Evolutionary conservation across 2,797 vertebrate species (phyloP).

Genomic region (Hirundo rustica): DNA sequence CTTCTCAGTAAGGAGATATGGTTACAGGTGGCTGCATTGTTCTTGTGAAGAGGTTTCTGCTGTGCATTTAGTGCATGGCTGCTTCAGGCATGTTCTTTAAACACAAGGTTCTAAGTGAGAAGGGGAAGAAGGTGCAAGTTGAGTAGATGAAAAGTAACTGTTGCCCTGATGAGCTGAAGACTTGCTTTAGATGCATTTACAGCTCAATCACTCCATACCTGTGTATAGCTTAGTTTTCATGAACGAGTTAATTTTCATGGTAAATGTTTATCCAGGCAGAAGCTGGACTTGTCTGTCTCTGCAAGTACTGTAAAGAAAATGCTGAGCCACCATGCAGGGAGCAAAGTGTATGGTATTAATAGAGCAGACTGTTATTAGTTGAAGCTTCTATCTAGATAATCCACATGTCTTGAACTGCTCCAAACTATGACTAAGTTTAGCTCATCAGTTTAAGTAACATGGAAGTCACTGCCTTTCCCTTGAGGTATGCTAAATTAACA

Average conservation of each 20-base stretch:
- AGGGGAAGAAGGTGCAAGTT: neutral
- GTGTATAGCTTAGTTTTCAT: neutral
- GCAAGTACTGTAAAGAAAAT: neutral
- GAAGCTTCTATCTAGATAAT: constrained; percentile 13
- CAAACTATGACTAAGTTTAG: constrained; percentile 39
- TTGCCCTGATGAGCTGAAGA: neutral
- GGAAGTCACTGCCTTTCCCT: constrained; percentile 5
- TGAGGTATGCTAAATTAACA: neutral
- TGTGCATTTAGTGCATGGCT: neutral
- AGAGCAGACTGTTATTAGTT: constrained; percentile 44
- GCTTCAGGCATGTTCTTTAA: neutral
- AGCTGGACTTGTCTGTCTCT: neutral
- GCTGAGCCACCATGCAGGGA: neutral
- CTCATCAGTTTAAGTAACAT: neutral
- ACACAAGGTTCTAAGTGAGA: neutral
- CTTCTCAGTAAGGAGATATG: neutral
- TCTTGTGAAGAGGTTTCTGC: neutral
- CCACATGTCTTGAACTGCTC: constrained; percentile 4
- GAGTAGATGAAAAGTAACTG: neutral
- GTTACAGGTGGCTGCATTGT: neutral
- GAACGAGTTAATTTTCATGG: neutral
- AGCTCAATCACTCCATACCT: neutral
- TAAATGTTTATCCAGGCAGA: neutral
- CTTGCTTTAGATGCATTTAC: neutral
- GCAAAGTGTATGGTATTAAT: constrained; percentile 8